Evolutionary conservation across 2,888 invertebrate genomes (phyloP).

Genomic region (Megastigmus dorsalis): DNA sequence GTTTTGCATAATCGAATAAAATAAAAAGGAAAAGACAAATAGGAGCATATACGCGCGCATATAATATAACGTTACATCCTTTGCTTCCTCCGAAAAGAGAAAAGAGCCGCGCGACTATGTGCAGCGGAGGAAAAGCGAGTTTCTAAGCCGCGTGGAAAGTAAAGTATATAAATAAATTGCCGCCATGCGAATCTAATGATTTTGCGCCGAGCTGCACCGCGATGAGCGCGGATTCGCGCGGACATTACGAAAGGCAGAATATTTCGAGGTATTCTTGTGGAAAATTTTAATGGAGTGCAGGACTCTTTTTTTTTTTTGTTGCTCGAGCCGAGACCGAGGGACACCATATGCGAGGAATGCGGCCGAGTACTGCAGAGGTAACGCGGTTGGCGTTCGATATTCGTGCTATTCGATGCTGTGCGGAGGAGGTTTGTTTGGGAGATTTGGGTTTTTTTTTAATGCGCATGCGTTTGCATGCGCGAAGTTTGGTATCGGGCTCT

Average conservation of each 20-base stretch:
- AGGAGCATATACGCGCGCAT: not conserved
- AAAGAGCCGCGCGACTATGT: not conserved
- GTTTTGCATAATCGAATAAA: constrained; percentile 36
- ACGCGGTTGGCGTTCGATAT: too few relatives aligned
- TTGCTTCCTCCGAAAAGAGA: constrained; percentile 18
- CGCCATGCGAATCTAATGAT: constrained; percentile 52
- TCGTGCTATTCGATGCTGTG: too few relatives aligned
- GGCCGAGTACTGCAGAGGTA: too few relatives aligned
- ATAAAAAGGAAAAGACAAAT: not conserved
- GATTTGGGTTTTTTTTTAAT: too few relatives aligned
- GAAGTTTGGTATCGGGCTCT: too few relatives aligned
- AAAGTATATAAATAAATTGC: constrained; percentile 45
- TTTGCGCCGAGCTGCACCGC: constrained; percentile 2
- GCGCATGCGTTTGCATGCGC: too few relatives aligned
- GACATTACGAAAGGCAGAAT: constrained; percentile 28
- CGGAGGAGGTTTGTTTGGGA: too few relatives aligned
- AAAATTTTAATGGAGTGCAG: too few relatives aligned
- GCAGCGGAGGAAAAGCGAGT: constrained; percentile 10
- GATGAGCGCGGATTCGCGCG: not conserved
- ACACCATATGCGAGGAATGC: too few relatives aligned
- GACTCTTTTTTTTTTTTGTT: not conserved
- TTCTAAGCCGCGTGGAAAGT: constrained; percentile 42
- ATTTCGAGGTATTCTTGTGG: too few relatives aligned
- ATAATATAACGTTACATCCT: not conserved
- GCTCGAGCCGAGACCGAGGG: too few relatives aligned